Percentiles rank a stretch among this genome's conserved stretches.
These are phyloP conservation scores for Palaemon carinicauda DNA, from an alignment of 1,140 invertebrate genomes.

Conservation along the genomic window DNA sequence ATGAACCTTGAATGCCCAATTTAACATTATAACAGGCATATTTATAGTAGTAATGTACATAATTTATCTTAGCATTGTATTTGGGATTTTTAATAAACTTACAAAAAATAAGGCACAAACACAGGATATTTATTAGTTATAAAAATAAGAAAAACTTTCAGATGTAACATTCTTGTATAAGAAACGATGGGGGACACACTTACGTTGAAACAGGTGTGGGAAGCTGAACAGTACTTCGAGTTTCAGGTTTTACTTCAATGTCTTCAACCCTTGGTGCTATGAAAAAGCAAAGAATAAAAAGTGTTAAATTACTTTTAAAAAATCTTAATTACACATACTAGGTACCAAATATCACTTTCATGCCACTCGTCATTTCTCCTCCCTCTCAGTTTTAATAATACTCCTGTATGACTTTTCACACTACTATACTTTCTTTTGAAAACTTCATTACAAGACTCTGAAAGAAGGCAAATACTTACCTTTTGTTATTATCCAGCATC, in stretches of 20 bases:
- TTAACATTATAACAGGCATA: no score
- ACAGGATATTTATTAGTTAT: no score
- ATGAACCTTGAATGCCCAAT: no score
- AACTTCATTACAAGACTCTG: background rate
- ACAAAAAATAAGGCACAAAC: no score
- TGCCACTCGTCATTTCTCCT: no score
- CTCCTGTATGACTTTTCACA: no score
- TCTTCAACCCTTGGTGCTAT: conserved; percentile 70
- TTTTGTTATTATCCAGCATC: conserved; percentile 59
- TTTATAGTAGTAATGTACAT: no score
- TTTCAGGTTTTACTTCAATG: conserved; percentile 61
- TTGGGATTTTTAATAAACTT: no score
- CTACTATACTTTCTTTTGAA: no score
- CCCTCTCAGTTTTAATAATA: no score
- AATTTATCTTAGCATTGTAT: no score
- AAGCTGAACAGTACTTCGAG: conserved; percentile 70
- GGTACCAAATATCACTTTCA: background rate
- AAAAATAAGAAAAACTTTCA: background rate
- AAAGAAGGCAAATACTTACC: conserved; percentile 23
- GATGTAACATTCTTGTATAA: background rate
- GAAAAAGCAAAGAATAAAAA: conserved; percentile 54
- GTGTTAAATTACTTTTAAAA: background rate
- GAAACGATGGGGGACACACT: conserved; percentile 62
- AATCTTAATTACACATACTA: background rate
- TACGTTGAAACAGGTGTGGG: conserved; percentile 71